These are phyloP conservation scores for Diadophis punctatus DNA, from an alignment of 2,113 vertebrate genomes.

Conservation along the genomic window DNA sequence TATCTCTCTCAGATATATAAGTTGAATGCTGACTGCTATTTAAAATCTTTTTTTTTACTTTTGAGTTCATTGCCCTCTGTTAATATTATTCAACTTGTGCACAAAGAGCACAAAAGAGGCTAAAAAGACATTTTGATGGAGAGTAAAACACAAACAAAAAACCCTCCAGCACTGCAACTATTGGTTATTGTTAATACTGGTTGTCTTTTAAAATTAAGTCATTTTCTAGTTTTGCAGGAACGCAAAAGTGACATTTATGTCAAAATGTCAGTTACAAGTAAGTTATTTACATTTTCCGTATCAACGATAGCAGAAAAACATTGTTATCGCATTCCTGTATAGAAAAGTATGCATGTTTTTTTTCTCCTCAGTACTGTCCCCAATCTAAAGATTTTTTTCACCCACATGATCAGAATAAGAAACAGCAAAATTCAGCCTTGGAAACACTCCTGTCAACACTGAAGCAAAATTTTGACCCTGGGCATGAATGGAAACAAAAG, in stretches of 20 bases:
- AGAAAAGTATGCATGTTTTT: background rate
- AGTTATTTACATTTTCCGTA: background rate
- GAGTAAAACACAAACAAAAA: background rate
- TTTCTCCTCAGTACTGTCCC: background rate
- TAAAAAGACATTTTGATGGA: background rate
- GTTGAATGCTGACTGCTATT: background rate
- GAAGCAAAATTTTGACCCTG: background rate
- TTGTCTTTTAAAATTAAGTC: background rate
- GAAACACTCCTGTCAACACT: background rate
- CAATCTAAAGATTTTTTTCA: background rate
- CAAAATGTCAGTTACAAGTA: constrained; percentile 10
- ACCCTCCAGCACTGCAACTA: background rate
- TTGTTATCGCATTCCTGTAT: background rate
- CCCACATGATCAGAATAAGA: background rate
- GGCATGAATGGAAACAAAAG: background rate
- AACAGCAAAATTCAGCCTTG: background rate
- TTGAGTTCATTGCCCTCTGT: background rate
- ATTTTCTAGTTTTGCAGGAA: background rate
- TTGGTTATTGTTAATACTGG: background rate
- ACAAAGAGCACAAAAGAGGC: background rate
- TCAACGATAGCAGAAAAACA: background rate
- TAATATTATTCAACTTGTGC: background rate
- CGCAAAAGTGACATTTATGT: constrained; percentile 6
- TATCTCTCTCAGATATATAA: background rate
- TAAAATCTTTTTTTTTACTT: background rate